phyloP scores from a whole-genome alignment of 2,888 invertebrate species.

The Agrilus biguttatus region DNA sequence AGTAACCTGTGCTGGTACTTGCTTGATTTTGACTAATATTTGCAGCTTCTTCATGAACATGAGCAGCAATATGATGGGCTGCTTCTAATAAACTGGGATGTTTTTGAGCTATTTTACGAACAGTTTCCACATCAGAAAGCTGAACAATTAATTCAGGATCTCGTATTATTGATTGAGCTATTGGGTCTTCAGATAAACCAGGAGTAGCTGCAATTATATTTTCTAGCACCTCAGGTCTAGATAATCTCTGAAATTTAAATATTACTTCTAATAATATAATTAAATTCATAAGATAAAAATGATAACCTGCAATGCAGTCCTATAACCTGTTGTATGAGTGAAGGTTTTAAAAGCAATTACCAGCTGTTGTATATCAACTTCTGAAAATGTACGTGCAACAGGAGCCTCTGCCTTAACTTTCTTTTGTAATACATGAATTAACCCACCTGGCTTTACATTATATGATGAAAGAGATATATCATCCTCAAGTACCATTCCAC shows the following conservation, averaged over 20 bases:
- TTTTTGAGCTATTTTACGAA: constrained; percentile 48
- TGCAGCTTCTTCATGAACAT: constrained; percentile 37
- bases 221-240: constrained; percentile 39
- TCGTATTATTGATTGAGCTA: constrained; percentile 58
- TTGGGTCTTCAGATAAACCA: constrained; percentile 53
- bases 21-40: constrained; percentile 38
- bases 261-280: constrained; percentile 1
- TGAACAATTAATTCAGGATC: constrained; percentile 63
- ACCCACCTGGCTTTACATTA: constrained; percentile 44
- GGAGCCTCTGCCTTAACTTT: constrained; percentile 26
- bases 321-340: constrained; percentile 43
- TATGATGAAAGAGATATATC: constrained; percentile 43
- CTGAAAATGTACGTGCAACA: constrained; percentile 36
- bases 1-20: constrained; percentile 33
- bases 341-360: constrained; percentile 48
- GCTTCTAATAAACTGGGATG: constrained; percentile 60
- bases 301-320: constrained; percentile 48
- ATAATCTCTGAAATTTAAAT: constrained; percentile 22
- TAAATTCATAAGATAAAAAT: background rate
- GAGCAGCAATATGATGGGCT: constrained; percentile 47
- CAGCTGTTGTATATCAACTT: constrained; percentile 45
- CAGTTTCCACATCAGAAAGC: constrained; percentile 50
- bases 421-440: constrained; percentile 40
- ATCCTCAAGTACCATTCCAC: constrained; percentile 55
- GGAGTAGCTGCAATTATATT: constrained; percentile 59